Base-by-base conservation (phyloP, 2,888 invertebrate species). In the Xestia c-nigrum region DNA sequence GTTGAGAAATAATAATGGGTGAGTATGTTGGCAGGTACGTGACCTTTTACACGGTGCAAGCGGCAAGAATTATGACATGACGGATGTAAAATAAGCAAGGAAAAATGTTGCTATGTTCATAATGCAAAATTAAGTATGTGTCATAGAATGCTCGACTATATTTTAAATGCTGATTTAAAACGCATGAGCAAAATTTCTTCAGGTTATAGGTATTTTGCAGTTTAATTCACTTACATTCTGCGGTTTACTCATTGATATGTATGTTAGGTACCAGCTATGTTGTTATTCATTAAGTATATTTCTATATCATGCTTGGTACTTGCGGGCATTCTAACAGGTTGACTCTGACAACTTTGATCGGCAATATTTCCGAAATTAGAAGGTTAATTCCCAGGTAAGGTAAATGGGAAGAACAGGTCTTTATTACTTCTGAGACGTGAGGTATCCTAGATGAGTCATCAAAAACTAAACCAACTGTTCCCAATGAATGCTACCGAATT, bases 31-130 rank as follows among this genome's bases (percentile, higher is more conserved):
- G n/a, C 21, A 57, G 52, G 21, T 31, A 63, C 43, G 57, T 79
- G 80, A 72, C 78, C 78, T 80, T 72, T 72, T 50, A 80, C 64
- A 50, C 64, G 24, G 43, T 47, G 40, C 21, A 50, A 80, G 31
- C 40, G 16, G 40, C 21, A 57, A 80, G 43, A 65, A 72, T 78
- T 78, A 64, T 57, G 50, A 50, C n/a, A 79, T 10, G 21, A 43
- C 12, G 14, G 19, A 24, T n/a, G 64, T 50, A 38, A 64, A 57
- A 55, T 57, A 50, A 50, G 38, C 38, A 72, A 80, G 59, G 38
- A 66, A 74, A 73, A 74, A 19, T 19, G 31, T 65, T 65, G 47
- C 16, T 73, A 24, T 59, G 46, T 46, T 46, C 63, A 24, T 61
- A 65, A 31, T n/a, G 7, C 19, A 31, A 19, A 47, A 72, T 24